phyloP scores from a whole-genome alignment of 1,140 invertebrate species.

The Euwallacea similis region DNA sequence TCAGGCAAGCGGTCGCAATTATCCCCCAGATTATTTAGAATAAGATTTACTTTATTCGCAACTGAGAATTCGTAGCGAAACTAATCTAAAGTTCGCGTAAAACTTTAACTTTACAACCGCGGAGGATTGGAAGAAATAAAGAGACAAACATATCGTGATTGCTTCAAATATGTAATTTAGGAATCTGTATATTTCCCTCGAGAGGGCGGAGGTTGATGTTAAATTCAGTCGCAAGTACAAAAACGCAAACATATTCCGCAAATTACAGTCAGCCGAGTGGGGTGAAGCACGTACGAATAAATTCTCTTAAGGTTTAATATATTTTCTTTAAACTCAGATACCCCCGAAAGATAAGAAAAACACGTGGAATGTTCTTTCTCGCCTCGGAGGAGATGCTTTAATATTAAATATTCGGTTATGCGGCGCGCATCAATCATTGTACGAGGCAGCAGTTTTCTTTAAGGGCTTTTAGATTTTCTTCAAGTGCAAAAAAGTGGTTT shows the following conservation, averaged over 20 bases:
- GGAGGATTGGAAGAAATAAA: not conserved
- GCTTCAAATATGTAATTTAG: not conserved
- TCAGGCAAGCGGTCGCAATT: not conserved
- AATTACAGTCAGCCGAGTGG: constrained; percentile 4
- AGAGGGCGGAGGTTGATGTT: not conserved
- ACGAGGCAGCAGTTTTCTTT: constrained; percentile 30
- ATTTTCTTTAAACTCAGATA: constrained; percentile 26
- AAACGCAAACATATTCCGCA: constrained; percentile 6
- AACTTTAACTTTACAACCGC: not conserved
- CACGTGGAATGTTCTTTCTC: constrained; percentile 22
- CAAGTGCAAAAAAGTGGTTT: constrained; percentile 28
- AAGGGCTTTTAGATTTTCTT: constrained; percentile 30
- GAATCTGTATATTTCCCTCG: constrained; percentile 1
- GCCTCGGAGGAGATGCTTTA: constrained; percentile 26
- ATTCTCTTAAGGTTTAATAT: constrained; percentile 18
- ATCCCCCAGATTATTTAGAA: not conserved
- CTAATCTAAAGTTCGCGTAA: not conserved
- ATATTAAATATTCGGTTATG: constrained; percentile 31
- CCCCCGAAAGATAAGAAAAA: constrained; percentile 13
- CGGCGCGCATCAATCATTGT: constrained; percentile 29
- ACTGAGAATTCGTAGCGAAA: not conserved
- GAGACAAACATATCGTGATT: not conserved
- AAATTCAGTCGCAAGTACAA: not conserved
- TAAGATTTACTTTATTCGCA: not conserved
- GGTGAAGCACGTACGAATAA: constrained; percentile 7